A percentile compares a stretch with the other conserved stretches of the same genome.
phyloP scores from a whole-genome alignment of 2,113 vertebrate species.

The Nematolebias whitei region DNA sequence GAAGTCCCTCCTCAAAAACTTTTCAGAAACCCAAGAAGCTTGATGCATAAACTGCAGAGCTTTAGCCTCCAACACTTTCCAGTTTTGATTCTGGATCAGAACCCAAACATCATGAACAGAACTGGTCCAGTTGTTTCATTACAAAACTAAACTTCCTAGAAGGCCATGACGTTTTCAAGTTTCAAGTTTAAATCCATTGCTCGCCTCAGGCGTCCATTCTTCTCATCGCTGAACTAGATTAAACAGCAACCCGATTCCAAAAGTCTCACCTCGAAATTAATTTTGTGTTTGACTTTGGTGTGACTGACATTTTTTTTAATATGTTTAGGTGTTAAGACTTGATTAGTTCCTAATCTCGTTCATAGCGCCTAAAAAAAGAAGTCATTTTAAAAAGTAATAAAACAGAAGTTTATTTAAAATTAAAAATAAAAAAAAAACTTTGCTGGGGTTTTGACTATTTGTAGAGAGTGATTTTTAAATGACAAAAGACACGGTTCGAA shows the following conservation, averaged over 20 bases:
- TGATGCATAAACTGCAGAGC: too few species aligned
- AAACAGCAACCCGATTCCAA: too few species aligned
- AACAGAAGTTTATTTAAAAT: neutral
- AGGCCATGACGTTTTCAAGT: too few species aligned
- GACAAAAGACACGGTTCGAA: neutral
- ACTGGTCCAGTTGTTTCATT: too few species aligned
- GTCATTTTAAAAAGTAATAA: conserved; percentile 18
- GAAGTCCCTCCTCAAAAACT: too few species aligned
- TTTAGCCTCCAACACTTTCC: too few species aligned
- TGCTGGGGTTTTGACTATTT: neutral
- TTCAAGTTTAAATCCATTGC: too few species aligned
- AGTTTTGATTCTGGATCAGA: too few species aligned
- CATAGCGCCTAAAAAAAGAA: conserved; percentile 4
- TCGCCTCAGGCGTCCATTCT: neutral
- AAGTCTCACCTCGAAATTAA: conserved; percentile 1
- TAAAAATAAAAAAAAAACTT: neutral
- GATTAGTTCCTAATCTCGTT: conserved; percentile 30
- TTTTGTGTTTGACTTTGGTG: conserved; percentile 37
- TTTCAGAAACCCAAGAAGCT: too few species aligned
- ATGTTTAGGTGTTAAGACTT: conserved; percentile 32
- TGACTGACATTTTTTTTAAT: conserved; percentile 28
- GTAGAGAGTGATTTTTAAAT: neutral
- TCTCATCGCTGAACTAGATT: neutral
- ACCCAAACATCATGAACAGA: too few species aligned
- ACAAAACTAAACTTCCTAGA: too few species aligned